Percentiles rank a stretch among this genome's conserved stretches.
Evolutionary conservation across 2,888 invertebrate genomes (phyloP).

Genomic region (Drosophila planitibia): DNA sequence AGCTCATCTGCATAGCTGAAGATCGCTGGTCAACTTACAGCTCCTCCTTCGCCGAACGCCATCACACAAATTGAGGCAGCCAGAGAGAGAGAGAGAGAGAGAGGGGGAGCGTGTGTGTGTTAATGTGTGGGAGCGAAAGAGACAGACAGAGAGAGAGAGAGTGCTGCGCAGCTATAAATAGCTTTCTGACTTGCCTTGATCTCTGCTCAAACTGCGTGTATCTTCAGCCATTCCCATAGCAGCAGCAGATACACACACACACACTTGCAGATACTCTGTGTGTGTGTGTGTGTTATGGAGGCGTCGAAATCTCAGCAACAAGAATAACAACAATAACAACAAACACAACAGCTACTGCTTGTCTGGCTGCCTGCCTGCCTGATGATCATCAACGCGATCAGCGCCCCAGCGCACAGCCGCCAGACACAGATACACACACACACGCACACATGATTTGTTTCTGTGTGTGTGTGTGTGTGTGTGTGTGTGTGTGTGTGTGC

Average conservation of each 20-base stretch:
- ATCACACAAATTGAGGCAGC: slow-evolving; percentile 2
- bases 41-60: slow-evolving; percentile 40
- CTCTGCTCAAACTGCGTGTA: slow-evolving; percentile 52
- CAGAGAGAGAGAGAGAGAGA: neutral
- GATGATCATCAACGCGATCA: slow-evolving; percentile 44
- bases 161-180: slow-evolving; percentile 60
- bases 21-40: slow-evolving; percentile 26
- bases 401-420: slow-evolving; percentile 47
- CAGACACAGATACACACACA: slow-evolving; percentile 37
- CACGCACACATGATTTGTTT: slow-evolving; percentile 13
- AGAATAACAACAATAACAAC: slow-evolving; percentile 22
- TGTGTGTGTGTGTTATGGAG: slow-evolving; percentile 39
- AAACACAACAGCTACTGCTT: slow-evolving; percentile 30
- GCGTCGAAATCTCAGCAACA: slow-evolving; percentile 71
- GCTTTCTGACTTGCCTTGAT: slow-evolving; percentile 54
- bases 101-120: slow-evolving; percentile 26
- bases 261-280: slow-evolving; percentile 10
- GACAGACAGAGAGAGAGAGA: neutral
- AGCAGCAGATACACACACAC: slow-evolving; percentile 30
- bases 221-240: slow-evolving; percentile 50
- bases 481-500: slow-evolving; percentile 32
- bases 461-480: neutral
- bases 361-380: neutral
- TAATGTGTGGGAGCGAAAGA: neutral
- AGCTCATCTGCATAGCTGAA: slow-evolving; percentile 43